Evolutionary conservation across 2,888 invertebrate genomes (phyloP), one percentile per base, ranked within the genome.

Genomic region (Palloptera scutellata): DNA sequence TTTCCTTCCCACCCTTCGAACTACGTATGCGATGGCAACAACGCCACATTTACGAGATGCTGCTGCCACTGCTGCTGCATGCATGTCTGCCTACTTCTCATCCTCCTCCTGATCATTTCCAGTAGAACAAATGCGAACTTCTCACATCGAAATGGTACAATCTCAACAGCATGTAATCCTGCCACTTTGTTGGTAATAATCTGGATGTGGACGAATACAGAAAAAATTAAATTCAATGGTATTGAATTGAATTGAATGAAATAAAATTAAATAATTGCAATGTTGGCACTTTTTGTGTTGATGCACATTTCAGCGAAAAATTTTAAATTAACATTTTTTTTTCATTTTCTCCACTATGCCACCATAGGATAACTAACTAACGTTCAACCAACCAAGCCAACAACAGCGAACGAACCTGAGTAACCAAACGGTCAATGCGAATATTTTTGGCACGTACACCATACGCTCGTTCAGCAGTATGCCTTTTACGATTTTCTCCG

Each of bases 381-480:
- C 30, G 30, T 6, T 30, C 30, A 30, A 30, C 30, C 30, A 30
- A 30, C 30, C 30, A 6, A 30, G 30, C 30, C 30, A 30, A 30
- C 30, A 30, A 30, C 30, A 11, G 55, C 61, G 57, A 30, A 70
- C 73, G 76, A 72, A 83, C 83, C 80, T 80, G 73, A 81, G 80
- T 72, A 83, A 70, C 83, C 83, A 83, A 40, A 83, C 83, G 55
- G 75, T 79, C 60, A 83, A 77, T 61, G 82, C 83, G 73, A 83
- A 82, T 77, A 83, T 83, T 79, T 78, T 80, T 54, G 83, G 84
- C 71, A 84, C 82, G 74, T 82, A 81, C 55, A 83, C 79, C 79
- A 82, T 81, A 64, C 82, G 83, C 71, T 83, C 78, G 66, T 84
- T 84, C 40, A 77, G 72, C 58, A 83, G 73, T 52, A 84, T 77